Base-by-base conservation (phyloP, 2,797 vertebrate species). In the Parauchenoglanis ngamensis region DNA sequence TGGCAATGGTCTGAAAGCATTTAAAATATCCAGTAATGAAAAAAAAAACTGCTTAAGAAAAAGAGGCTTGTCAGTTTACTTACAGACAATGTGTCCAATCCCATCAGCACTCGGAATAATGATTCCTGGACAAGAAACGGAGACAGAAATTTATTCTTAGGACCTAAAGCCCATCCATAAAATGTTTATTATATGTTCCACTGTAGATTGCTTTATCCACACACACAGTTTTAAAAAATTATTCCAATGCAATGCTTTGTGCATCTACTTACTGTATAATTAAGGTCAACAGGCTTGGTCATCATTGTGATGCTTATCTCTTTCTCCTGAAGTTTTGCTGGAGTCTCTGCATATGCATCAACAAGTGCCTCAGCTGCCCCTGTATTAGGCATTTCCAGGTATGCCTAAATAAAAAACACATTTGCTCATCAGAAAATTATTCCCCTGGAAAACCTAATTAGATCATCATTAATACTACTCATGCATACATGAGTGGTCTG, bases 321-420 rank as follows among this genome's bases (percentile, higher is more conserved):
- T 61, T 93, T 95, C 73, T 95, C 95, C 85, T 95, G 93, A 86
- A 96, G 79, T 40, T 93, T 95, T 85, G 94, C 93, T 4, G 96
- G 95, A 49, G 95, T 96, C 87, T 94, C 95, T 59, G 91, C 93
- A 89, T 95, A 96, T 87, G 96, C 96, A n/a, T 96, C 96, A 31
- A 97, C 92, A 95, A 97, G 95, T 73, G 95, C 95, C 5, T 96
- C 95, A 8, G 94, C 95, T 44, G 96, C 93, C 67, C 93, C 94
- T 19, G 78, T 91, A 56, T 80, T 93, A 65, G 92, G 86, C 88
- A 97, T 92, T 92, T 96, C 94, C 21, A 97, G 40, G 46, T 94
- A 96, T 0, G 95, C 96, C 96, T 97, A 90, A 91, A 1, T 54
- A n/a, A 52, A 25, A 2, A 80, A 52, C 56, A 68, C 1, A 85